A percentile compares a stretch with the other conserved stretches of the same genome.
These are phyloP conservation scores for Psittacula echo DNA, from an alignment of 2,797 vertebrate genomes.

Conservation along the genomic window DNA sequence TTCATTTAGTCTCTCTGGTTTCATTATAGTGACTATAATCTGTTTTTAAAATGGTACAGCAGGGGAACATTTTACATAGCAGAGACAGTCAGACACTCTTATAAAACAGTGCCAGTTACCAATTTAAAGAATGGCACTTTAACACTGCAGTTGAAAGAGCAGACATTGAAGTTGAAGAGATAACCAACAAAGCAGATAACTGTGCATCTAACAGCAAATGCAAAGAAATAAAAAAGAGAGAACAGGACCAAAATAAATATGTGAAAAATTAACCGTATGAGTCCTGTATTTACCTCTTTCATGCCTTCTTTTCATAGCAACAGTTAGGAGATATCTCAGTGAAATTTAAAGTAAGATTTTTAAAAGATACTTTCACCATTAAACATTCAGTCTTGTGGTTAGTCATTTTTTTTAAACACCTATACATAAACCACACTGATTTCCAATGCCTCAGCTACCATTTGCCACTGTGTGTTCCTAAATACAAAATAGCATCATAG, in stretches of 20 bases:
- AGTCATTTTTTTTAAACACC: accelerated
- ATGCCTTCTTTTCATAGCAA: background rate
- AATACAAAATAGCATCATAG: background rate
- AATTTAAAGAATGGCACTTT: background rate
- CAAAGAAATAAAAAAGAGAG: background rate
- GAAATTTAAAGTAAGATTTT: background rate
- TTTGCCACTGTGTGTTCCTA: background rate
- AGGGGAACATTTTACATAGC: background rate
- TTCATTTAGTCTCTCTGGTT: background rate
- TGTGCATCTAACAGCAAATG: background rate
- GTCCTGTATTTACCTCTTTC: background rate
- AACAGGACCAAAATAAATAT: background rate
- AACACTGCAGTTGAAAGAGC: background rate
- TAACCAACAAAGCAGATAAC: background rate
- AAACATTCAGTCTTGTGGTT: background rate
- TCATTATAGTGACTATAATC: background rate
- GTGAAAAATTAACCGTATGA: background rate
- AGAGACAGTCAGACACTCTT: background rate
- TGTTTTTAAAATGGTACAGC: background rate
- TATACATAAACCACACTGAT: background rate
- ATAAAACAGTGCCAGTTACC: background rate
- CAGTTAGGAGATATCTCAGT: background rate
- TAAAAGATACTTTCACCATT: background rate
- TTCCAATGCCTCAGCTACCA: accelerated
- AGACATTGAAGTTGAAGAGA: background rate